Evolutionary conservation across 1,140 invertebrate genomes (phyloP), one percentile per base, ranked within the genome.

Genomic region (Chironomus striatipennis): DNA sequence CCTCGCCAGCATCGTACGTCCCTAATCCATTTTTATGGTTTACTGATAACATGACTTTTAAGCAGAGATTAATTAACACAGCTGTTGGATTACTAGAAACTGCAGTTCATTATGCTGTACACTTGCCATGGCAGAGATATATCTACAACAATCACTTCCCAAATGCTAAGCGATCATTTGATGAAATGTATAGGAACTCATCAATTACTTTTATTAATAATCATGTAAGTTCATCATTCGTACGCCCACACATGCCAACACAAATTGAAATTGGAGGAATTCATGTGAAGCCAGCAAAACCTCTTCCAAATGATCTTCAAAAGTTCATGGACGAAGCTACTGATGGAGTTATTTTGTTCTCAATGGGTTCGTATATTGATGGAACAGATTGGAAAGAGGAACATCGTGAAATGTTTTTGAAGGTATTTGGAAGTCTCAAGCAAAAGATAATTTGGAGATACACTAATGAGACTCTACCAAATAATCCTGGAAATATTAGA

Each of bases 281-380:
- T 17, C 43, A 73, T 47, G 43, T 72, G 15, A 43, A 18, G 20
- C 42, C 9, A 34, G 18, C 20, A 17, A 47, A 57, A 47, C 42
- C 43, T 2, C 34, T 73, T 3, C 10, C 72, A 24, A 9, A 86
- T 84, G 85, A 88, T 75, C 78, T 89, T 73, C 83, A 88, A 77
- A 78, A 82, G 34, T 87, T 89, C 76, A 77, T 91, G 12, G 86
- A 88, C 74, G 81, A 84, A 42, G 84, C 88, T 0, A 77, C 80
- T 9, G 79, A 88, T 67, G 90, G 90, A 0, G 86, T 89, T 1
- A 87, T 92, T 57, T 89, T 89, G 76, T 91, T 91, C 80, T 89
- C 87, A 43, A 84, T 91, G 76, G 90, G 90, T 0, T 87, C 89
- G 0, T 88, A 88, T 81, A 82, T 88, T 0, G 83, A 86, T 74